Percentiles rank a stretch among this genome's conserved stretches.
These are phyloP conservation scores for Drosophila bipectinata DNA, from an alignment of 1,140 invertebrate genomes.

Conservation along the genomic window DNA sequence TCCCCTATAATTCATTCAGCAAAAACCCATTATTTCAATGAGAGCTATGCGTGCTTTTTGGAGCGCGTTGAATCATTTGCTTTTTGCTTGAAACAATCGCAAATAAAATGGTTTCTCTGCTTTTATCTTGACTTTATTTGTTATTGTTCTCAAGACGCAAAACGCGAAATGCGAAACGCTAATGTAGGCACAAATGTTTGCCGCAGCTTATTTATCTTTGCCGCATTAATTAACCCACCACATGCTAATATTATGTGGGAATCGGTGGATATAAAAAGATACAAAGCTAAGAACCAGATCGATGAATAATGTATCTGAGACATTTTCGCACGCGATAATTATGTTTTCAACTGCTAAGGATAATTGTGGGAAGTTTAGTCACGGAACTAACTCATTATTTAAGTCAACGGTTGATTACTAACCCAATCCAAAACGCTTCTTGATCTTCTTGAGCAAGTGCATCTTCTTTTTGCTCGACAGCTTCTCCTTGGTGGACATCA, in stretches of 20 bases:
- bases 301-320: constrained; percentile 66
- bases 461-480: constrained; percentile 84
- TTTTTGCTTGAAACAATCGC: constrained; percentile 67
- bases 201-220: constrained; percentile 70
- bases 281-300: constrained; percentile 21
- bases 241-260: constrained; percentile 78
- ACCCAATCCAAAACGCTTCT: constrained; percentile 85
- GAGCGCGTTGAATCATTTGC: constrained; percentile 27
- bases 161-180: constrained; percentile 49
- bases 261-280: constrained; percentile 24
- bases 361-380: constrained; percentile 10
- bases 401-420: constrained; percentile 59
- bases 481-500: constrained; percentile 79
- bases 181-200: constrained; percentile 67
- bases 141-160: constrained; percentile 37
- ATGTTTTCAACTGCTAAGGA: neutral
- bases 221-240: constrained; percentile 66
- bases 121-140: constrained; percentile 36
- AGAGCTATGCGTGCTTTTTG: constrained; percentile 20
- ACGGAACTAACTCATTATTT: neutral
- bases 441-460: constrained; percentile 85
- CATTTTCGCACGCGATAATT: constrained; percentile 70
- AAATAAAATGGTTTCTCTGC: constrained; percentile 46
- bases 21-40: constrained; percentile 19
- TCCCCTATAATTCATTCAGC: constrained; percentile 8